Conservation (phyloP, 2,797 vertebrate species). For the Sciurus vulgaris region DNA sequence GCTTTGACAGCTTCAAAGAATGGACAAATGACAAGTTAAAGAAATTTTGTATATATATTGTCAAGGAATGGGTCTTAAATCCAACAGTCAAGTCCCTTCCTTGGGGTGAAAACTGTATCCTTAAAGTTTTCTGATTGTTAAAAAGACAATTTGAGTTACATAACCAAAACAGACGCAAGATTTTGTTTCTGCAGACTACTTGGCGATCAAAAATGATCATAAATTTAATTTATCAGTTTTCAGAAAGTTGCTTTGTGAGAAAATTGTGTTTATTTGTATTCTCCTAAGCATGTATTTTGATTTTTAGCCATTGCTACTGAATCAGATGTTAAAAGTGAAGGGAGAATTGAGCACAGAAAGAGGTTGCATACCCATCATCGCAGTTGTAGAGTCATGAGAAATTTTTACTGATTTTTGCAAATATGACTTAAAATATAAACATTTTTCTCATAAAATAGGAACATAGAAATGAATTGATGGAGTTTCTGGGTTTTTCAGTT, state of each 20-base stretch:
- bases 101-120: conserved; percentile 80
- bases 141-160: conserved; percentile 73
- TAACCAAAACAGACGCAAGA: conserved; percentile 82
- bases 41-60: conserved; percentile 78
- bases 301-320: conserved; percentile 66
- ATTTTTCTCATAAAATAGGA: conserved; percentile 70
- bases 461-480: conserved; percentile 66
- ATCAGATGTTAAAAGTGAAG: conserved; percentile 66
- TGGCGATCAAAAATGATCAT: conserved; percentile 78
- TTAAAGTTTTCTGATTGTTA: conserved; percentile 81
- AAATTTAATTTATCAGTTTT: conserved; percentile 76
- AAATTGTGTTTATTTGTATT: conserved; percentile 71
- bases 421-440: conserved; percentile 67
- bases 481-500: conserved; percentile 68
- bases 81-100: conserved; percentile 74
- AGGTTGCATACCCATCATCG: conserved; percentile 49
- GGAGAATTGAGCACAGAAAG: conserved; percentile 68
- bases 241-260: conserved; percentile 76
- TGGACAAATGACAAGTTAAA: conserved; percentile 79
- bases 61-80: conserved; percentile 81
- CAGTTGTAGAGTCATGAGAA: conserved; percentile 50
- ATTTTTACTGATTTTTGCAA: conserved; percentile 56
- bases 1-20: conserved; percentile 85
- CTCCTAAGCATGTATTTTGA: conserved; percentile 68
- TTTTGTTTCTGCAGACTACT: conserved; percentile 86